These are phyloP conservation scores for Diorhabda sublineata DNA, from an alignment of 1,140 invertebrate species.

Conservation along the genomic window DNA sequence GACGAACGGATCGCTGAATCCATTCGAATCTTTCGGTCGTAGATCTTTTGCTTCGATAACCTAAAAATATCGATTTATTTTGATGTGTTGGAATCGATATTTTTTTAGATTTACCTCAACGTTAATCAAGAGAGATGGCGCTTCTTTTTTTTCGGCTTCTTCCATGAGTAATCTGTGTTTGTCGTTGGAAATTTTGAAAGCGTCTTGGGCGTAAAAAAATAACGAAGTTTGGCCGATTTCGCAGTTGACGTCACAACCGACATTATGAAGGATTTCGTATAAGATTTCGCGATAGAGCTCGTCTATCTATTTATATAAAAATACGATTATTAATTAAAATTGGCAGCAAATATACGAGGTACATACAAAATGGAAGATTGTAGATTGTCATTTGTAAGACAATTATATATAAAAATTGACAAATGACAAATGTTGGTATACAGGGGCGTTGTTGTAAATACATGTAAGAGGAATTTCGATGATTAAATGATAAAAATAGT, in stretches of 20 bases:
- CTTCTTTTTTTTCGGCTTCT: constrained; percentile 69
- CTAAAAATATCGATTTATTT: not conserved
- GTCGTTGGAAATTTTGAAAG: constrained; percentile 77
- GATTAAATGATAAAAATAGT: no score
- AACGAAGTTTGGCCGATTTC: constrained; percentile 67
- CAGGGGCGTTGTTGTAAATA: no score
- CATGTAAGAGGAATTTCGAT: no score
- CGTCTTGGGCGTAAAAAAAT: constrained; percentile 80
- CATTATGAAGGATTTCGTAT: constrained; percentile 90
- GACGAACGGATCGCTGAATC: constrained; percentile 92
- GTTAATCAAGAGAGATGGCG: constrained; percentile 88
- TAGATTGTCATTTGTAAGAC: no score
- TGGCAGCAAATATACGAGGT: no score
- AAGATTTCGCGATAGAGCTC: constrained; percentile 89
- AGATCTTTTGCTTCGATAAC: constrained; percentile 86
- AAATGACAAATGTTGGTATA: no score
- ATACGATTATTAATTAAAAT: no score
- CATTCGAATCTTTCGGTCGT: constrained; percentile 92
- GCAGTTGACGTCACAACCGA: constrained; percentile 66
- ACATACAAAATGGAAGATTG: no score
- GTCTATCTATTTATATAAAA: constrained; percentile 61
- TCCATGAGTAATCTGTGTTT: constrained; percentile 66
- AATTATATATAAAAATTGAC: no score
- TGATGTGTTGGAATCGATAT: not conserved
- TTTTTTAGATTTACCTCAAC: constrained; percentile 62